phyloP scores from a whole-genome alignment of 2,113 vertebrate genomes.

The Nothoprocta perdicaria region DNA sequence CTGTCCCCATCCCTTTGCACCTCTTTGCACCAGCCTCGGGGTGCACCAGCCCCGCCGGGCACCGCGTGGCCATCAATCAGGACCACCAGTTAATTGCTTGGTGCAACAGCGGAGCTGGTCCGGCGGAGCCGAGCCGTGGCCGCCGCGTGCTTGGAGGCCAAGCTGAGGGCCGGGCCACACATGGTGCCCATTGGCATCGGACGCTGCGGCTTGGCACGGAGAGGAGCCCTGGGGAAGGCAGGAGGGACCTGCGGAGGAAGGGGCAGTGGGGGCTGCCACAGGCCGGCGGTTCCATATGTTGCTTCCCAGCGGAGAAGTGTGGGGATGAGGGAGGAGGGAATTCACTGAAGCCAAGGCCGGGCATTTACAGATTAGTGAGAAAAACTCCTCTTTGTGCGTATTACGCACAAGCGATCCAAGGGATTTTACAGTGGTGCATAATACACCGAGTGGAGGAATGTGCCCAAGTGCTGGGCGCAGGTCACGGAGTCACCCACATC shows the following conservation, averaged over 20 bases:
- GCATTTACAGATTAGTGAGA: neutral
- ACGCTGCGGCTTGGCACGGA: neutral
- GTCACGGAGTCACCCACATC: neutral
- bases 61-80: neutral
- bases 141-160: no score
- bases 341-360: neutral
- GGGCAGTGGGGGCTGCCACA: neutral
- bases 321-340: neutral
- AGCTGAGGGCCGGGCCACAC: neutral
- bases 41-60: neutral
- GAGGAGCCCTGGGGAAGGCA: neutral
- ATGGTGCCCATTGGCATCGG: no score
- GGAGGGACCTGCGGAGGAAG: neutral
- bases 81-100: neutral
- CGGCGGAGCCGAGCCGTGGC: no score
- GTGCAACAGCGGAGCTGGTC: neutral
- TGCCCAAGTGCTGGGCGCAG: fast-evolving
- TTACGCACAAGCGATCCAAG: neutral
- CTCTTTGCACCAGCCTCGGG: neutral
- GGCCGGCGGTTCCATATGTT: neutral
- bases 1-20: fast-evolving
- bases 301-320: neutral
- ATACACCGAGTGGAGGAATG: neutral
- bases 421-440: neutral
- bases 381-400: neutral